Evolutionary conservation across 2,113 vertebrate genomes (phyloP).

Genomic region (Scolopax mira): DNA sequence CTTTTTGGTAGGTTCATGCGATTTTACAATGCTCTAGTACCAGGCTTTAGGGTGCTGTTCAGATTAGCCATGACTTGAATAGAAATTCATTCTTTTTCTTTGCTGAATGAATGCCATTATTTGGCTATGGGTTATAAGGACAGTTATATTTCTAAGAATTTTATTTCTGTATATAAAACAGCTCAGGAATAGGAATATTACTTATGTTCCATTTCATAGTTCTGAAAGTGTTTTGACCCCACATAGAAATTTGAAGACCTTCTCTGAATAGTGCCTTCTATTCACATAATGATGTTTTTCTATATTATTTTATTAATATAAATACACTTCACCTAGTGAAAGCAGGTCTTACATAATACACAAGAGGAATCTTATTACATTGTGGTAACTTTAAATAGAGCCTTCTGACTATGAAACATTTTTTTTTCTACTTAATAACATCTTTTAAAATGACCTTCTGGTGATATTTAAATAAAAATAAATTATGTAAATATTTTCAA

Average conservation of each 20-base stretch:
- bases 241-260: constrained; percentile 61
- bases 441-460: not conserved
- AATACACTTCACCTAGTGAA: constrained; percentile 58
- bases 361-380: constrained; percentile 59
- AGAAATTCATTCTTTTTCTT: constrained; percentile 52
- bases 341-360: constrained; percentile 51
- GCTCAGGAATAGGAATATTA: constrained; percentile 55
- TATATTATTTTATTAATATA: constrained; percentile 63
- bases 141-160: constrained; percentile 55
- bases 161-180: constrained; percentile 53
- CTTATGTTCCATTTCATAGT: constrained; percentile 55
- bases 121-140: constrained; percentile 33
- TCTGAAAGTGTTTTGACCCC: constrained; percentile 61
- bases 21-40: constrained; percentile 3
- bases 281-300: constrained; percentile 51
- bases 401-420: constrained; percentile 44
- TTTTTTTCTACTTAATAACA: constrained; percentile 31
- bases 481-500: not conserved
- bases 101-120: constrained; percentile 58
- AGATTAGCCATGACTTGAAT: constrained; percentile 53
- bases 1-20: not conserved
- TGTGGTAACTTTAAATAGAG: constrained; percentile 55
- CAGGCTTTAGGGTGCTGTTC: not conserved
- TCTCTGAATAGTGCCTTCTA: constrained; percentile 57
- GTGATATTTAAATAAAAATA: constrained; percentile 8